Percentiles rank a stretch among this genome's conserved stretches.
Evolutionary conservation across 1,140 invertebrate species (phyloP).

Genomic region (Megalonaias nervosa): DNA sequence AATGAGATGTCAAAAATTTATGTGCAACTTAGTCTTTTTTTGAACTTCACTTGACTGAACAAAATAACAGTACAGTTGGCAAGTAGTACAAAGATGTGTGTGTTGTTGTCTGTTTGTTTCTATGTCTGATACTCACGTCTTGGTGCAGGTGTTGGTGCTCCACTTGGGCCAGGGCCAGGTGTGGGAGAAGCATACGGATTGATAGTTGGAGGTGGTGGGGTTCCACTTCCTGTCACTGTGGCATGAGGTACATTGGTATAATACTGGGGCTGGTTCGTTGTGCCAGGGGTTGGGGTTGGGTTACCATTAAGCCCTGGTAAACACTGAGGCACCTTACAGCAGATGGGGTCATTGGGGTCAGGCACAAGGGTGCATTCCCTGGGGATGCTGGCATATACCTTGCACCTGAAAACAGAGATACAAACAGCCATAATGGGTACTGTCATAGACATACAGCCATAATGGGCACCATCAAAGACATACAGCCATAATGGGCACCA

Average conservation of each 20-base stretch:
- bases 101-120: background rate
- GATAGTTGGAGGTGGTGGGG: conserved; percentile 37
- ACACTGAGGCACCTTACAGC: conserved; percentile 52
- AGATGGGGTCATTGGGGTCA: conserved; percentile 38
- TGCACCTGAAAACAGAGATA: conserved; percentile 31
- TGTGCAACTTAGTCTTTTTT: no score
- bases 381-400: conserved; percentile 34
- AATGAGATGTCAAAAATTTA: no score
- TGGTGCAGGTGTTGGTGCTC: conserved; percentile 21
- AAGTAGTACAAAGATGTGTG: background rate
- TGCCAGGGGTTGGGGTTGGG: conserved; percentile 33
- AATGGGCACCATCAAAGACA: no score
- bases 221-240: conserved; percentile 41
- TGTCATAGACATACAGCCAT: no score
- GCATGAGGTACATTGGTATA: conserved; percentile 41
- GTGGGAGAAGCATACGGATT: conserved; percentile 17
- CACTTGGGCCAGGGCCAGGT: conserved; percentile 28
- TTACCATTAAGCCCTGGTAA: conserved; percentile 31
- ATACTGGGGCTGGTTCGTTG: conserved; percentile 33
- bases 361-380: conserved; percentile 35
- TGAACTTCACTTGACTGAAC: background rate
- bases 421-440: no score
- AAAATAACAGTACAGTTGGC: background rate
- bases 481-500: no score
- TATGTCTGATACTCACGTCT: conserved; percentile 10